These are phyloP conservation scores for Salvator merianae DNA, from an alignment of 2,113 vertebrate species.

Conservation along the genomic window DNA sequence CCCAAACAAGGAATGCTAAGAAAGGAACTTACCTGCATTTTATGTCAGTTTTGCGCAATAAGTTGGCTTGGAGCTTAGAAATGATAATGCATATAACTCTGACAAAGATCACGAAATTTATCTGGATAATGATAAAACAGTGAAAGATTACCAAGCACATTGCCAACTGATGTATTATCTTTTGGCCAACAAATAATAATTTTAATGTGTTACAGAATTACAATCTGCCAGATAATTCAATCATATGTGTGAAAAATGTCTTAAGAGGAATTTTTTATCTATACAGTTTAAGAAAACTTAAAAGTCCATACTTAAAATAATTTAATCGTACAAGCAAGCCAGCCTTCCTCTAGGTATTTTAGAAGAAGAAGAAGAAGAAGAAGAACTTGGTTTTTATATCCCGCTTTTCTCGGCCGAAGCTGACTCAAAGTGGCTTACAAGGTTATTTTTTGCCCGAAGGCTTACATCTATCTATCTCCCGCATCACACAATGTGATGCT, in stretches of 20 bases:
- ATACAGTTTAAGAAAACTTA: neutral
- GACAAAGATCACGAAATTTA: constrained; percentile 90
- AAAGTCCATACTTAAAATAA: neutral
- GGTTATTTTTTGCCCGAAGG: too few species aligned
- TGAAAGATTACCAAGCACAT: neutral
- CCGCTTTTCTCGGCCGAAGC: too few species aligned
- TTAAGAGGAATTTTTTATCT: too few species aligned
- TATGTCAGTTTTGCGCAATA: constrained; percentile 89
- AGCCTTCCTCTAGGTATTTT: too few species aligned
- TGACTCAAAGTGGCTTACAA: too few species aligned
- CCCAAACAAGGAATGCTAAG: neutral
- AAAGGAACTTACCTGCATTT: constrained; percentile 83
- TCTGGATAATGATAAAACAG: constrained; percentile 65
- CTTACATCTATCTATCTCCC: too few species aligned
- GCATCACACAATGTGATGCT: too few species aligned
- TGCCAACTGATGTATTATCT: neutral
- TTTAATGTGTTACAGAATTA: neutral
- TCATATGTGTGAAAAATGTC: too few species aligned
- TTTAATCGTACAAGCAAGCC: neutral
- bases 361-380: too few species aligned
- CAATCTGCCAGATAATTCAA: neutral
- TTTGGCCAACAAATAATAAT: neutral
- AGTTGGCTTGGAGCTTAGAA: constrained; percentile 87
- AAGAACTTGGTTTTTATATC: too few species aligned
- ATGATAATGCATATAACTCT: constrained; percentile 88